These are phyloP conservation scores for Casuarius casuarius DNA, from an alignment of 2,113 vertebrate species.

Conservation along the genomic window DNA sequence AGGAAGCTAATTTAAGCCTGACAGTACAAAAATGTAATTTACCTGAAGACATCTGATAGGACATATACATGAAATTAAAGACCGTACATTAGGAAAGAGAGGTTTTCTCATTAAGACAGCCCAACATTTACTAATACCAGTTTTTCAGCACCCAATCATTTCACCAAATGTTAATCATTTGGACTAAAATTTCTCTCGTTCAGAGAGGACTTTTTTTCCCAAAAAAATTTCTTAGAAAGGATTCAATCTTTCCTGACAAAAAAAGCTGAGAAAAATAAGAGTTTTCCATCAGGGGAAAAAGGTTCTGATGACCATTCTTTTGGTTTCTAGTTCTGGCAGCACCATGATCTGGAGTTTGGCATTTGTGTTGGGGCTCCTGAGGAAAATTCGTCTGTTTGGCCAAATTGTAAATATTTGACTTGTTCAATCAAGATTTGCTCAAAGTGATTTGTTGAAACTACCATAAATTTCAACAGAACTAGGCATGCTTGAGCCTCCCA, in stretches of 20 bases:
- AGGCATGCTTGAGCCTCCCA: not conserved
- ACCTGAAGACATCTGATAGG: not conserved
- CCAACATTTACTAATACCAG: not conserved
- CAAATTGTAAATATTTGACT: not conserved
- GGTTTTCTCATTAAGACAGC: not conserved
- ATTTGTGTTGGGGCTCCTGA: too few species aligned
- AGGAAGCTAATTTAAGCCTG: not conserved
- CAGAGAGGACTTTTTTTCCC: not conserved
- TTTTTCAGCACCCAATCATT: not conserved
- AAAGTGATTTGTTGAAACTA: not conserved
- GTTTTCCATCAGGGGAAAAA: too few species aligned
- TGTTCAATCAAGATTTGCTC: not conserved
- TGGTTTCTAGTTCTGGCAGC: too few species aligned
- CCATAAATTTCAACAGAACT: not conserved
- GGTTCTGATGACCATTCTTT: too few species aligned
- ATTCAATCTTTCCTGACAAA: rapidly evolving
- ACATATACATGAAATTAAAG: not conserved
- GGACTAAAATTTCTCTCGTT: not conserved
- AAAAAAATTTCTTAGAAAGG: not conserved
- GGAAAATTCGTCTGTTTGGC: too few species aligned
- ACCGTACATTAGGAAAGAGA: not conserved
- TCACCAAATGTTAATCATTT: not conserved
- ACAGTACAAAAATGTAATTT: not conserved
- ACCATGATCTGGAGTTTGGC: too few species aligned
- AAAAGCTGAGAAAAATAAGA: not conserved